Percentiles rank a stretch among this genome's conserved stretches.
Conservation (phyloP, 2,888 invertebrate species). For the Apocheima hispidaria region DNA sequence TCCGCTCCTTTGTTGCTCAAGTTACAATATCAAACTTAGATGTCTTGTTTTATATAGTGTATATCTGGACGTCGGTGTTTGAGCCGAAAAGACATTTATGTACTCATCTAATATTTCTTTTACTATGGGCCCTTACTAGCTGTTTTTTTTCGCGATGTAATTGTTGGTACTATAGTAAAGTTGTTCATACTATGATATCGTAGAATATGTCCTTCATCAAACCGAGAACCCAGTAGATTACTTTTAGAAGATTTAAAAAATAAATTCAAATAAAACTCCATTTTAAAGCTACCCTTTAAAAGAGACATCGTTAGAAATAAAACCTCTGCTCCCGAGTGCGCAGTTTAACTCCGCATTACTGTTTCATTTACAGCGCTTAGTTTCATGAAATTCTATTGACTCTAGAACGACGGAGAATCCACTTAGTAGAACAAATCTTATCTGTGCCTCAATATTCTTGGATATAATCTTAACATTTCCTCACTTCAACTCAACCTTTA, state of each 20-base stretch:
- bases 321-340: constrained; percentile 32
- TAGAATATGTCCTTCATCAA: no score
- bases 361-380: constrained; percentile 37
- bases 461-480: neutral
- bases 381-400: constrained; percentile 43
- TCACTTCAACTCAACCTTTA: neutral
- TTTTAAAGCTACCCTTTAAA: constrained; percentile 12
- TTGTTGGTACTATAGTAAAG: no score
- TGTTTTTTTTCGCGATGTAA: no score
- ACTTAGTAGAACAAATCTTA: constrained; percentile 31
- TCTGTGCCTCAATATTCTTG: constrained; percentile 1
- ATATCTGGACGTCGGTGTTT: no score
- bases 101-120: no score
- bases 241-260: constrained; percentile 5
- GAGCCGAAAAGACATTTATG: no score
- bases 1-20: no score
- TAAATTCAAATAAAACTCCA: constrained; percentile 3
- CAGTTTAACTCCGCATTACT: constrained; percentile 44
- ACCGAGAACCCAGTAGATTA: neutral
- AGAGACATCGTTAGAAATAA: constrained; percentile 35
- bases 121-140: no score
- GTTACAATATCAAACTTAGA: no score
- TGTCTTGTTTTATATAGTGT: no score
- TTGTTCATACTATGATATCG: no score
- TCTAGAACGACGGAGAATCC: constrained; percentile 27